Base-by-base conservation (phyloP, 2,113 vertebrate genomes). In the Indicator indicator region DNA sequence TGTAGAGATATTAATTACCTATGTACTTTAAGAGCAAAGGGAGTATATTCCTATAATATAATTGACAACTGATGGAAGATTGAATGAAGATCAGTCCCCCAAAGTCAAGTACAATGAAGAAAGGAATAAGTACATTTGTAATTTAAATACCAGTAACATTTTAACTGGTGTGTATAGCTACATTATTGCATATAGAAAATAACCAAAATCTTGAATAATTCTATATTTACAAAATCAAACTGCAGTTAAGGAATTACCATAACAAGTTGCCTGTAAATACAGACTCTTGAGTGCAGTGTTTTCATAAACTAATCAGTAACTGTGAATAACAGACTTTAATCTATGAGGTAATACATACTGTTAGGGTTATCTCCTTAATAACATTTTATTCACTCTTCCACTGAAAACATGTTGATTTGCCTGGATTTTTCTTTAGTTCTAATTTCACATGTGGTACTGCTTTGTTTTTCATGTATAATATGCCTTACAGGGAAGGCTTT, bases 401-500 rank as follows among this genome's bases (percentile, higher is more conserved):
- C 24, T 9, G 76, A 84, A 90, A 75, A 0, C 3, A 8, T 4
- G 1, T 64, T 16, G 26, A 19, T 64, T 38, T 52, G 16, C 24
- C 40, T 86, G 26, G 23, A 7, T 74, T 86, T 86, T 93, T 77
- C 42, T 9, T 40, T 80, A 3, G 15, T 42, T 94, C 28, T 76
- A 3, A 71, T 76, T 71, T 93, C 23, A 78, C 3, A 70, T 68
- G 64, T 69, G 15, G 4, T 48, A 38, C 21, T 68, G 30, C 14
- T 65, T 76, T 82, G 48, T 26, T 78, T 93, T 93, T 85, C 50
- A 55, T 81, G 5, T 40, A 6, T 44, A 50, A 67, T 54, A n/a
- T 77, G 16, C 93, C 17, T 48, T 95, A 52, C 67, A 99, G 99
- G 98, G 97, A 55, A 99, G 99, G 77, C 97, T 98, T 83, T 98